These are phyloP conservation scores for Neodiprion virginianus DNA, from an alignment of 1,140 invertebrate genomes.

Conservation along the genomic window DNA sequence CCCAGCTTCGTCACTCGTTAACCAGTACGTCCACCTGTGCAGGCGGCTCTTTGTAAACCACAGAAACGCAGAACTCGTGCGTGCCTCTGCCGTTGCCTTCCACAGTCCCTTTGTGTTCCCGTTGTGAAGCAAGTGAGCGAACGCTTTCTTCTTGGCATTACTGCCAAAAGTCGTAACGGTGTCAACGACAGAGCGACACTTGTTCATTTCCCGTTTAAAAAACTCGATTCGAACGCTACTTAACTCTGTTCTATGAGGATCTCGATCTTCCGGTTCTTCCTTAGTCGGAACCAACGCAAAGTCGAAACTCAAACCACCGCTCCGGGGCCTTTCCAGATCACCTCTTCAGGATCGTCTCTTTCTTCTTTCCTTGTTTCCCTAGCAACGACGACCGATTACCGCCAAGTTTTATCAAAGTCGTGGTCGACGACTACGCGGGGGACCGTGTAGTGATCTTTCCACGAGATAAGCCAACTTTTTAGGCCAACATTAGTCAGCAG, in stretches of 20 bases:
- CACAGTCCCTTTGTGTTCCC: neutral
- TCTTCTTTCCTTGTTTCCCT: too few relatives aligned
- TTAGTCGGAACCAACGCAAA: too few relatives aligned
- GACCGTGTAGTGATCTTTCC: neutral
- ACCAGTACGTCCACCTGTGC: neutral
- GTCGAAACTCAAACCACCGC: too few relatives aligned
- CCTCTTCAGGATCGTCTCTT: too few relatives aligned
- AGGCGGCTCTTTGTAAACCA: neutral
- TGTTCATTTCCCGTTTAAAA: too few relatives aligned
- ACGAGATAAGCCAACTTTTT: neutral
- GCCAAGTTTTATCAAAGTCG: too few relatives aligned
- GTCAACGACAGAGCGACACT: neutral
- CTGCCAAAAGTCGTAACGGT: conserved; percentile 1
- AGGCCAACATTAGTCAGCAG: conserved; percentile 6
- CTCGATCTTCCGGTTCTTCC: too few relatives aligned
- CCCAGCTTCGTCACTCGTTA: neutral
- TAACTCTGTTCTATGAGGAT: too few relatives aligned
- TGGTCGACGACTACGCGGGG: too few relatives aligned
- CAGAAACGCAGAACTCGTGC: neutral
- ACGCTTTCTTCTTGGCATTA: neutral
- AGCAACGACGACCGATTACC: too few relatives aligned
- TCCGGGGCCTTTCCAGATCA: too few relatives aligned
- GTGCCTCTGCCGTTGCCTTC: neutral
- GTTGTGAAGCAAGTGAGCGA: neutral
- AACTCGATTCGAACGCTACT: too few relatives aligned